These are phyloP conservation scores for Cranoglanis bouderius DNA, from an alignment of 2,113 vertebrate genomes.

Conservation along the genomic window DNA sequence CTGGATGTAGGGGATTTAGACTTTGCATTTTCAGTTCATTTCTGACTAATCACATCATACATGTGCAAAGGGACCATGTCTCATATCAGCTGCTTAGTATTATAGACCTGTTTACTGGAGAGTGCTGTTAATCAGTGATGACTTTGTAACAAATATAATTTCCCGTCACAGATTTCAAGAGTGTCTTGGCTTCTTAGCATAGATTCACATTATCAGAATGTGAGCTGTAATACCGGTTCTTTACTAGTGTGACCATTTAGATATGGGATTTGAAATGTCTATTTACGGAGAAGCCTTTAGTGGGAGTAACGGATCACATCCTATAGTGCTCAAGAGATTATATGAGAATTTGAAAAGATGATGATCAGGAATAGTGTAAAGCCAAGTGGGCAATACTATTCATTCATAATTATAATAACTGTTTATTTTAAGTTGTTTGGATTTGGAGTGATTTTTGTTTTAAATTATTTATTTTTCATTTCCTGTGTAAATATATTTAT, in stretches of 20 bases:
- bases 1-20: conserved; percentile 32
- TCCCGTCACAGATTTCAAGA: conserved; percentile 30
- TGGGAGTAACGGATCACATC: conserved; percentile 26
- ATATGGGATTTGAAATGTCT: conserved; percentile 1
- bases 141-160: conserved; percentile 27
- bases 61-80: conserved; percentile 53
- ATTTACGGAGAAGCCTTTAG: conserved; percentile 29
- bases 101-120: conserved; percentile 34
- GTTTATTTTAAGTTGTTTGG: conserved; percentile 76
- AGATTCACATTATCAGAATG: conserved; percentile 16
- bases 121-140: conserved; percentile 11
- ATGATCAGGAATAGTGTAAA: conserved; percentile 62
- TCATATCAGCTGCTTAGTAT: conserved; percentile 49
- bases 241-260: conserved; percentile 39
- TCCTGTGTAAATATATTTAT: conserved; percentile 99
- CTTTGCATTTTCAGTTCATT: conserved; percentile 35
- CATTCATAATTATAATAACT: conserved; percentile 58
- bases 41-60: conserved; percentile 22
- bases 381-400: conserved; percentile 68
- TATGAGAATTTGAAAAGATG: conserved; percentile 39
- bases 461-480: conserved; percentile 95
- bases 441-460: conserved; percentile 82
- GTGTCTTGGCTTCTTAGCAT: background rate
- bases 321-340: conserved; percentile 44
- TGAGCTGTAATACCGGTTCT: conserved; percentile 22